Conservation (phyloP, 1,140 invertebrate species). For the Chlorops oryzae region DNA sequence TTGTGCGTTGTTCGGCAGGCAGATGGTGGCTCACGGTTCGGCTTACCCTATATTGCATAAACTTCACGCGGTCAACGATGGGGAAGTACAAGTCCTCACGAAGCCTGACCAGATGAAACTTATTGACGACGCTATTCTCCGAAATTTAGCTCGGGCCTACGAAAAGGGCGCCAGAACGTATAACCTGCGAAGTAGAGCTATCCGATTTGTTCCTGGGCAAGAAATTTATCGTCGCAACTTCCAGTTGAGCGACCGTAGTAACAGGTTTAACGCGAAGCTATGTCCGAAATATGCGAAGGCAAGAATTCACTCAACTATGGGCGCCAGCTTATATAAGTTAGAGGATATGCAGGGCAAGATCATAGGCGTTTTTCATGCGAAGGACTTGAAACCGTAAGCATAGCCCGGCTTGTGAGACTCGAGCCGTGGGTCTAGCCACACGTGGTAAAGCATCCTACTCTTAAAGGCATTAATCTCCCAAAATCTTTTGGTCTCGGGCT, state of each 20-base stretch:
- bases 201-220: slow-evolving; percentile 2
- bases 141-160: background rate
- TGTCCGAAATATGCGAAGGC: slow-evolving; percentile 8
- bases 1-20: slow-evolving; percentile 2
- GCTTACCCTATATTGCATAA: background rate
- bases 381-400: too few relatives aligned
- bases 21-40: slow-evolving; percentile 1
- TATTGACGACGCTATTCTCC: background rate
- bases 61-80: background rate
- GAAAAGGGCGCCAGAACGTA: slow-evolving; percentile 5
- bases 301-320: too few relatives aligned
- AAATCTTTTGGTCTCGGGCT: too few relatives aligned
- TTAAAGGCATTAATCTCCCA: too few relatives aligned
- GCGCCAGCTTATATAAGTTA: too few relatives aligned
- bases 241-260: slow-evolving; percentile 4
- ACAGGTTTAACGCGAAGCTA: slow-evolving; percentile 12
- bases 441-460: too few relatives aligned
- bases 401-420: too few relatives aligned
- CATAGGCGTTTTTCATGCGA: too few relatives aligned
- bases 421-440: too few relatives aligned
- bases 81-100: background rate
- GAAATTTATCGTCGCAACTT: slow-evolving; percentile 8
- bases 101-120: background rate
- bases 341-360: too few relatives aligned
- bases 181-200: slow-evolving; percentile 3